Conservation (phyloP, 1,140 invertebrate genomes). For the Drosophila aff. region DNA sequence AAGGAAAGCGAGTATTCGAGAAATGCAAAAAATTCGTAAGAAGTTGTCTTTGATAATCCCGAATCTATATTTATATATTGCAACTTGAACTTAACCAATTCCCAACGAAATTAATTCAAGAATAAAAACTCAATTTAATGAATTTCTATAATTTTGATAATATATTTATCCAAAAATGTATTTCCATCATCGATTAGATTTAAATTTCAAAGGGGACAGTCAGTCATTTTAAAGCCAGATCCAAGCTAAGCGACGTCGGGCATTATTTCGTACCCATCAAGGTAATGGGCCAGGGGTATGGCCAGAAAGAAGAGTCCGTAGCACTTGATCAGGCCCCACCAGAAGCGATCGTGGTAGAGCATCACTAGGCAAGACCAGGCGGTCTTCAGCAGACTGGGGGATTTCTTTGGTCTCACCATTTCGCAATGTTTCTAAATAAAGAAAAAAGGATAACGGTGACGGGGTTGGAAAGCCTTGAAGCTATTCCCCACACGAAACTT, state of each 20-base stretch:
- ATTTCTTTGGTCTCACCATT: constrained; percentile 14
- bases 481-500: not conserved
- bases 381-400: not conserved
- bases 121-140: not conserved
- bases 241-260: not conserved
- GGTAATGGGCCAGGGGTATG: constrained; percentile 22
- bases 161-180: constrained; percentile 2
- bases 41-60: not conserved
- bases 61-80: not conserved
- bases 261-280: constrained; percentile 14
- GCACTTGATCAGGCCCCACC: constrained; percentile 51
- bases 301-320: constrained; percentile 47
- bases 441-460: not conserved
- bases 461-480: not conserved
- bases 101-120: not conserved
- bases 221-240: not conserved
- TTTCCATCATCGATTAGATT: not conserved
- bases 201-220: constrained; percentile 1
- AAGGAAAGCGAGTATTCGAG: not conserved
- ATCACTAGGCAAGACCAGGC: not conserved
- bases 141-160: not conserved
- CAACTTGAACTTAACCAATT: not conserved
- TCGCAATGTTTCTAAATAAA: not conserved
- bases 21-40: no score
- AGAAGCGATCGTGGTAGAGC: constrained; percentile 48